Base-by-base conservation (phyloP, 1,140 invertebrate species). In the Hyles euphorbiae region DNA sequence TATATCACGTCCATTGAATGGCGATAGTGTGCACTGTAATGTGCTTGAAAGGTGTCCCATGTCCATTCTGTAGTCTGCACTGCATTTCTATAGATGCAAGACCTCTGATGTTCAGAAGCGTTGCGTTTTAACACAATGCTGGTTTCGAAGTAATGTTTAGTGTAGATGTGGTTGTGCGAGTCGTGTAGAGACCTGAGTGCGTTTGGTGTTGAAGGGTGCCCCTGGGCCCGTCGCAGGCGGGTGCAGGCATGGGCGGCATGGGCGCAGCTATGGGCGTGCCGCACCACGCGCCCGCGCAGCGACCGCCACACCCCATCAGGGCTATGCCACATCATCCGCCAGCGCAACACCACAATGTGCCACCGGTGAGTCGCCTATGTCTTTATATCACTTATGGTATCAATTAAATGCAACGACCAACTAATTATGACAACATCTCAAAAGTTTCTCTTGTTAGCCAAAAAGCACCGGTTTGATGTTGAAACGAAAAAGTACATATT, bases 11-110 rank as follows among this genome's bases (percentile, higher is more conserved):
- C 65, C 56, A 65, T 78, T 76, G 74, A 82, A 63, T 47, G 54
- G 50, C 48, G 40, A 59, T 82, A 85, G 82, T 85, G 83, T 78
- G 46, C 76, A 80, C 74, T 80, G 84, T 76, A 81, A 74, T 73
- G 61, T 64, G 11, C 47, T 12, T 5, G 8, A 48, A 48, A 48
- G 47, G 47, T 48, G 47, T 48, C 47, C 47, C n/a, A 22, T 48
- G 47, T 11, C 47, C 8, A 5, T n/a, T 11, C 47, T 5, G 36
- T 40, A 40, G 4, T 40, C 36, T 40, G 5, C 8, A 8, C 5
- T 40, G 36, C 36, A 40, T 1, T 8, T 5, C 36, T 40, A 8
- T 40, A 40, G 36, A 8, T 40, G 36, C 36, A 40, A 40, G 36
- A 2, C 36, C 4, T 40, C 36, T 8, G 36, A 40, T 40, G 5